Evolutionary conservation across 2,113 vertebrate genomes (phyloP).

Genomic region (Asarcornis scutulata): DNA sequence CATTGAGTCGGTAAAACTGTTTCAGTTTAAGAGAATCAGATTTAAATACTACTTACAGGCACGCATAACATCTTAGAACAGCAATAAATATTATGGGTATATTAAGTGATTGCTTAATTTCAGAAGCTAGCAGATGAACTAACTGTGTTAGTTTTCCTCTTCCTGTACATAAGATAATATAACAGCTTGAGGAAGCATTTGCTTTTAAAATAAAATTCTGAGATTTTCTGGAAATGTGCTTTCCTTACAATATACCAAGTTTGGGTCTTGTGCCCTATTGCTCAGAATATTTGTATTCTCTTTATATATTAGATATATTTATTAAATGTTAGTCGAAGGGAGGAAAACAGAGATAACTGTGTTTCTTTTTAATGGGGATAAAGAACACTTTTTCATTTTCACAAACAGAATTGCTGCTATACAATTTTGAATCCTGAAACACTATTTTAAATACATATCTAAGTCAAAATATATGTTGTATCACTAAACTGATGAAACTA

Average conservation of each 20-base stretch:
- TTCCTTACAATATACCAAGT: neutral
- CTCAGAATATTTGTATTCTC: neutral
- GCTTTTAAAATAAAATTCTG: neutral
- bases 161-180: neutral
- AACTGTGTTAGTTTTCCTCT: neutral
- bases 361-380: neutral
- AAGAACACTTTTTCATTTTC: neutral
- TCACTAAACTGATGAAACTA: neutral
- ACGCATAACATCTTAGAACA: neutral
- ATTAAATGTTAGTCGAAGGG: neutral
- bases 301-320: neutral
- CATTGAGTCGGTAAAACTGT: conserved; percentile 31
- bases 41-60: conserved; percentile 26
- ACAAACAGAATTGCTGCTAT: neutral
- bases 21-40: conserved; percentile 40
- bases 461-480: neutral
- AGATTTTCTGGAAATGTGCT: neutral
- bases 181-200: neutral
- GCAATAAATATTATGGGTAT: neutral
- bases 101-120: conserved; percentile 30
- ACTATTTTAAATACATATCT: neutral
- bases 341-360: neutral
- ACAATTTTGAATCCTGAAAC: neutral
- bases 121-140: neutral
- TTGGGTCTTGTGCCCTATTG: neutral